Evolutionary conservation across 2,797 vertebrate genomes (phyloP), one percentile per base, ranked within the genome.

Genomic region (Podargus strigoides): DNA sequence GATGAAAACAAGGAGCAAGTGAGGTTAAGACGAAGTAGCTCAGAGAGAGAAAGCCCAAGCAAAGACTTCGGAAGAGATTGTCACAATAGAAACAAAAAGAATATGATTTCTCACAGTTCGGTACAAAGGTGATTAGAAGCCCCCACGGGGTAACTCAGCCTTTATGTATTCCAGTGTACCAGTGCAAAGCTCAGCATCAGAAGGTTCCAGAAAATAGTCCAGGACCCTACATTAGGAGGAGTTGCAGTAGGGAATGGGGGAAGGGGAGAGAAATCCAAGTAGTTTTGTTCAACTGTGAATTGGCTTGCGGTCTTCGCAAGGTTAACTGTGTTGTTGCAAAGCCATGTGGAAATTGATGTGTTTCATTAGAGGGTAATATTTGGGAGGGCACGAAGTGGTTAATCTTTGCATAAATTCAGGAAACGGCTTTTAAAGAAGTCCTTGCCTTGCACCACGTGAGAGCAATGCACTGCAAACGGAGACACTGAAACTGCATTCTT

Each of bases 71-170:
- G 95, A 86, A 97, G 94, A 96, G 98, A 98, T 87, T 97, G 96
- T 94, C 97, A 97, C 58, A 97, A 91, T 86, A 98, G 98, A 89
- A 98, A 97, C 91, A 99, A 98, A 97, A 98, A 98, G 86, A 97
- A 98, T 69, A 95, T 98, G 82, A 92, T 98, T 96, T 98, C 98
- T 97, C 98, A 98, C 94, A 97, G 98, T 81, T 96, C 98, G 13
- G 97, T 98, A 93, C 98, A 99, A 92, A 99, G 99, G 99, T 99
- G 99, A 99, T 99, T 85, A 97, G 96, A 93, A 97, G 93, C 90
- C 67, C 90, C 92, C 82, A n/a, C 49, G 95, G 96, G 91, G 95
- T 93, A 90, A 90, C 73, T 89, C 94, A 78, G 21, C 86, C 88
- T 97, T 97, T 96, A 46, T 56, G 74, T 96, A 84, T 96, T 92